phyloP scores from a whole-genome alignment of 2,888 invertebrate genomes.

The Diplazon laetatorius region DNA sequence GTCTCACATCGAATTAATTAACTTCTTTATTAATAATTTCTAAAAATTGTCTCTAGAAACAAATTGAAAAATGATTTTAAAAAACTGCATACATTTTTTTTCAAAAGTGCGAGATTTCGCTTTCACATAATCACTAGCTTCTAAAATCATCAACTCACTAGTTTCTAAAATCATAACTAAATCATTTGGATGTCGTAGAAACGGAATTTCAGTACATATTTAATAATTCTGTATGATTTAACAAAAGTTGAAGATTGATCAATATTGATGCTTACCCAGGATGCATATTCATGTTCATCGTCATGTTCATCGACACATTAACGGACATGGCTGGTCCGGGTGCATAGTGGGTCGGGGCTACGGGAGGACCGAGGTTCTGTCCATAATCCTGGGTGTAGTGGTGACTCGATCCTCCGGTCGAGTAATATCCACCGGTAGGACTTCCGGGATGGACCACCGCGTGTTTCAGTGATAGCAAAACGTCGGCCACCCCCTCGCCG shows the following conservation, averaged over 20 bases:
- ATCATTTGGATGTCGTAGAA: too few relatives aligned
- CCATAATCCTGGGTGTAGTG: conserved; percentile 78
- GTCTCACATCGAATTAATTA: too few relatives aligned
- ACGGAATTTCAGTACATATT: too few relatives aligned
- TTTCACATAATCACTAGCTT: too few relatives aligned
- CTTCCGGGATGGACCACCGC: conserved; percentile 92
- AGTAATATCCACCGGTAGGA: conserved; percentile 80
- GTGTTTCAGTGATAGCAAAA: conserved; percentile 93
- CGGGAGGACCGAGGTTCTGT: conserved; percentile 77
- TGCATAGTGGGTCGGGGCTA: conserved; percentile 84
- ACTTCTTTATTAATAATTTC: too few relatives aligned
- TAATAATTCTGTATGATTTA: background rate
- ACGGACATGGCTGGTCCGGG: conserved; percentile 94
- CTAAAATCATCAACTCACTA: too few relatives aligned
- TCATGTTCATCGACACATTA: conserved; percentile 99
- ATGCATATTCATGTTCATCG: conserved; percentile 89
- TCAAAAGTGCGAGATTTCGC: background rate
- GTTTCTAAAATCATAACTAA: too few relatives aligned
- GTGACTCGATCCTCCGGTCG: conserved; percentile 76
- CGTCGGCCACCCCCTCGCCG: conserved; percentile 92
- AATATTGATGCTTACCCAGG: conserved; percentile 74
- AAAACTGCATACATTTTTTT: too few relatives aligned
- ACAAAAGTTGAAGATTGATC: background rate
- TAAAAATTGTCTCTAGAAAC: too few relatives aligned
- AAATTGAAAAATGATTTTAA: too few relatives aligned